Base-by-base conservation (phyloP, 92 coral and sea anemone species). In the Zoanthus sansibaricus region DNA sequence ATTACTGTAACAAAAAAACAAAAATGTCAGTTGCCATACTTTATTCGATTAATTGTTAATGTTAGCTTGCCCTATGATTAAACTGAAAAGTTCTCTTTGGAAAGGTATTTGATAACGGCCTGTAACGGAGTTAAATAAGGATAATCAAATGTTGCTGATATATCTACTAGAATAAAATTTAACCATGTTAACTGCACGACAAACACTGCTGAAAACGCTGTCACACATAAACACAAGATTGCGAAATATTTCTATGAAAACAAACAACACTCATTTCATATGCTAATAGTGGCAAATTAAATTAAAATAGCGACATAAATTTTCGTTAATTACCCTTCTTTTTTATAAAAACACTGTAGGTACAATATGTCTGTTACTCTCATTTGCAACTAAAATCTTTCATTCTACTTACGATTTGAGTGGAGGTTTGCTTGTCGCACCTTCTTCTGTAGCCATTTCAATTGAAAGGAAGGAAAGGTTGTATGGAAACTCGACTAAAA, bases 131-230 rank as follows among this genome's bases (percentile, higher is more conserved):
- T 69, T 69, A 69, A 69, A 69, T 69, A 61, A 69, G 74, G 47
- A 33, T 69, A 69, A 69, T 45, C 74, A 69, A 69, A 30, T 69
- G 74, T 69, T 13, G 74, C 74, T 33, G 14, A 14, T 45, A 69
- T 69, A 21, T 69, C 30, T 69, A 31, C 25, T 69, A 0, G 30
- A 69, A 69, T 69, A 69, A 69, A 25, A 69, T 16, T 42, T 69
- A 69, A 69, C 74, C 74, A 69, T 69, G 73, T 69, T 25, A 45
- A 69, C 46, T 69, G 47, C 74, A 17, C 74, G 74, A 69, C 44
- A 69, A 69, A 69, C 74, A 69, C 74, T 69, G 46, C 74, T 69
- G 74, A 69, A 69, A 69, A 69, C 74, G 74, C 30, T 69, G 21
- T 25, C 47, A 69, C 30, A 69, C 3, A 61, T n/a, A 61, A 25